Evolutionary conservation across 2,113 vertebrate genomes (phyloP).

Genomic region (Myrmecophaga tridactyla): DNA sequence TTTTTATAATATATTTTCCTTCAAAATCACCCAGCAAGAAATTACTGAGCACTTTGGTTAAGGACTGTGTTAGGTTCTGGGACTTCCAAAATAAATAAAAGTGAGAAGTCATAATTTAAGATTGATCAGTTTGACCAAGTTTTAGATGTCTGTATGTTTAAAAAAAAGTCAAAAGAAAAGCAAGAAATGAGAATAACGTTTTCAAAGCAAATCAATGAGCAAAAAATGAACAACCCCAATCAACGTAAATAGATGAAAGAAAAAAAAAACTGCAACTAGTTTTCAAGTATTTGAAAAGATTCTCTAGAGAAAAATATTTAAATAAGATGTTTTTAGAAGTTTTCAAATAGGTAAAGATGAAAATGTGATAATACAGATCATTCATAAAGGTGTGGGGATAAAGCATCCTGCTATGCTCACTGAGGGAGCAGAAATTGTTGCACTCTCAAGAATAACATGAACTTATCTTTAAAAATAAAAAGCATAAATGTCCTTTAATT

Average conservation of each 20-base stretch:
- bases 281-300: neutral
- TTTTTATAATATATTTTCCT: neutral
- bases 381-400: neutral
- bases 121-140: neutral
- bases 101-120: neutral
- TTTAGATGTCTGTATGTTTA: neutral
- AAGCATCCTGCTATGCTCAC: neutral
- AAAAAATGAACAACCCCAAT: neutral
- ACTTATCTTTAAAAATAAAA: neutral
- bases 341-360: neutral
- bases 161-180: neutral
- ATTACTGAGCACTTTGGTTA: neutral
- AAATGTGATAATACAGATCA: neutral
- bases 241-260: too few relatives aligned
- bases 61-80: neutral
- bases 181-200: neutral
- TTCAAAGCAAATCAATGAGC: neutral
- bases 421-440: neutral
- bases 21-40: neutral
- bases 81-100: neutral
- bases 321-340: neutral
- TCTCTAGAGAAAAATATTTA: neutral
- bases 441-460: neutral
- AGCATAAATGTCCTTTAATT: neutral
- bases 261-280: neutral